Percentiles rank a stretch among this genome's conserved stretches.
phyloP scores from a whole-genome alignment of 2,888 invertebrate genomes.

The Drosophila ezoana region DNA sequence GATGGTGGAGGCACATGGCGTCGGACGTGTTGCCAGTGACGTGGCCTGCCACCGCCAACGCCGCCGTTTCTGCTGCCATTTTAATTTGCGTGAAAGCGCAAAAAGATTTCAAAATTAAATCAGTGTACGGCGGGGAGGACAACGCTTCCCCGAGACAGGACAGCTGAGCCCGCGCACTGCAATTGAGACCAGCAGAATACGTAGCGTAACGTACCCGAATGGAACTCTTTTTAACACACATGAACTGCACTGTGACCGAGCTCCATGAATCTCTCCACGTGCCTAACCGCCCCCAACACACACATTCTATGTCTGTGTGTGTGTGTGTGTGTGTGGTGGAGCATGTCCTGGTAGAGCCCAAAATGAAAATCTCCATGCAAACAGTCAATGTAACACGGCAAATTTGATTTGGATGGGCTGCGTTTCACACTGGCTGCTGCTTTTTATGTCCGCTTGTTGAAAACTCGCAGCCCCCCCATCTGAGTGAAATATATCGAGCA shows the following conservation, averaged over 20 bases:
- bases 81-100: slow-evolving; percentile 73
- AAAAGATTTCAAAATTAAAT: slow-evolving; percentile 75
- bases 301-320: no score
- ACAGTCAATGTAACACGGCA: slow-evolving; percentile 46
- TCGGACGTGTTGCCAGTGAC: slow-evolving; percentile 21
- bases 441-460: not conserved
- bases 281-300: not conserved
- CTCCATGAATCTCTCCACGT: not conserved
- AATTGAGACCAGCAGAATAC: slow-evolving; percentile 36
- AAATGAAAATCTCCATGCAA: slow-evolving; percentile 59
- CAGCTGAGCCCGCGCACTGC: slow-evolving; percentile 13
- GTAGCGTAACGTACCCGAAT: not conserved
- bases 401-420: slow-evolving; percentile 61
- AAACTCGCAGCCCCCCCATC: not conserved
- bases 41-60: slow-evolving; percentile 1
- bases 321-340: no score
- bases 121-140: slow-evolving; percentile 45
- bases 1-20: slow-evolving; percentile 17
- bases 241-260: no score
- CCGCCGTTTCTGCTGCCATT: slow-evolving; percentile 48
- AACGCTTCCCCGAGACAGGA: slow-evolving; percentile 5
- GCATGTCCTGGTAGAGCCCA: slow-evolving; percentile 9
- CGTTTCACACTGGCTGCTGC: slow-evolving; percentile 2
- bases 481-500: not conserved
- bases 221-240: no score